Conservation (phyloP, 2,888 invertebrate species). For the Liopterus haemorrhoidalis region DNA sequence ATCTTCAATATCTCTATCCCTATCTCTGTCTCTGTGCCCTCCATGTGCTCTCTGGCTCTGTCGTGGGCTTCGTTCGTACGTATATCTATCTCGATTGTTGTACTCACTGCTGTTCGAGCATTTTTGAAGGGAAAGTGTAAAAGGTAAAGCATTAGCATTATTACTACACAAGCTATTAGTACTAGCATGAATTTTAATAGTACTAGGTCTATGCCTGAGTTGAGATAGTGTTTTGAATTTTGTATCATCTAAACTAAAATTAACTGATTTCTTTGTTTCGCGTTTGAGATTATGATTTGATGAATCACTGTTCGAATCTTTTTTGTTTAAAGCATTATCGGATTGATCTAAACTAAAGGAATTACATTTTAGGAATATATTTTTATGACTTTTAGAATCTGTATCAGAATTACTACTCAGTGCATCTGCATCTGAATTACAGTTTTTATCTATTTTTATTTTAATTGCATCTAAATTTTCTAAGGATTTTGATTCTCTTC, state of each 20-base stretch:
- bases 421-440: no score
- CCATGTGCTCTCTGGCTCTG: slow-evolving; percentile 25
- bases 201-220: slow-evolving; percentile 7
- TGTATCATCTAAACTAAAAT: slow-evolving; percentile 2
- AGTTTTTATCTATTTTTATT: no score
- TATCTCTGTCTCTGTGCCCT: slow-evolving; percentile 17
- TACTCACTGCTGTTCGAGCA: slow-evolving; percentile 58
- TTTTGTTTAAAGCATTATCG: no score
- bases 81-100: slow-evolving; percentile 39
- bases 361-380: no score
- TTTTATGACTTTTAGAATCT: no score
- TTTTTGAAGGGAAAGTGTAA: slow-evolving; percentile 17
- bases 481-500: no score
- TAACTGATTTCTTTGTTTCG: neutral
- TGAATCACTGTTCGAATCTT: no score
- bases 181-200: slow-evolving; percentile 20
- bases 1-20: slow-evolving; percentile 27
- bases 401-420: no score
- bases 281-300: no score
- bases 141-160: slow-evolving; percentile 31
- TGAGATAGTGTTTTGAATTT: neutral
- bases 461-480: no score
- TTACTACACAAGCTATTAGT: slow-evolving; percentile 27
- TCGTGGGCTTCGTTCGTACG: slow-evolving; percentile 17
- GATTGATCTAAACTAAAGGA: no score